Evolutionary conservation across 1,140 invertebrate species (phyloP).

Genomic region (Arctopsyche grandis): DNA sequence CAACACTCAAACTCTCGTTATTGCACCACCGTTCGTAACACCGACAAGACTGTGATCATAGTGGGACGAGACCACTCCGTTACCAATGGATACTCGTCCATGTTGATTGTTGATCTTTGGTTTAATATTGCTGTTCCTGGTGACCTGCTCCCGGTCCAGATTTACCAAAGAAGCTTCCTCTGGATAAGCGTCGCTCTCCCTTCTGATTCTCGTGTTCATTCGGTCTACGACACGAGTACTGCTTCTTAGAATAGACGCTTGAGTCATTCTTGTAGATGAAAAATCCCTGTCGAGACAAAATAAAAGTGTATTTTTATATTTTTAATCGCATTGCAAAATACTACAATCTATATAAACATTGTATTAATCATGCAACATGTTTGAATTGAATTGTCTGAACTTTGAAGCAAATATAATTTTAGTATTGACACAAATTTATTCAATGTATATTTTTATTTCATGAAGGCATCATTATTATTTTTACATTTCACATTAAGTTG

Average conservation of each 20-base stretch:
- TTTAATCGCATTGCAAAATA: too few relatives aligned
- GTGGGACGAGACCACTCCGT: slow-evolving; percentile 37
- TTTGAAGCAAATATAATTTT: too few relatives aligned
- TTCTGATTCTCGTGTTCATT: slow-evolving; percentile 40
- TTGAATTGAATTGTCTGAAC: too few relatives aligned
- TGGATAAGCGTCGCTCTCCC: slow-evolving; percentile 43
- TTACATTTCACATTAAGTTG: too few relatives aligned
- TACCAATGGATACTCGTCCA: not conserved
- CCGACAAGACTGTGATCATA: slow-evolving; percentile 44
- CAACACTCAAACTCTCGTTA: slow-evolving; percentile 53
- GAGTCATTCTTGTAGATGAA: slow-evolving; percentile 52
- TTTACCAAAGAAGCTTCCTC: slow-evolving; percentile 44
- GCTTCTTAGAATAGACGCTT: slow-evolving; percentile 49
- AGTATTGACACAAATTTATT: too few relatives aligned
- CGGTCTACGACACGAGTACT: slow-evolving; percentile 45
- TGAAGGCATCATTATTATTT: too few relatives aligned
- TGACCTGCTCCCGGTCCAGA: slow-evolving; percentile 36
- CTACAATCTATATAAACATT: too few relatives aligned
- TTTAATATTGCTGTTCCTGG: slow-evolving; percentile 28
- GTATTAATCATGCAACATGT: too few relatives aligned
- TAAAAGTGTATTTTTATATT: too few relatives aligned
- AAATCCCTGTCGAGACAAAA: slow-evolving; percentile 48
- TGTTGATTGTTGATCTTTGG: slow-evolving; percentile 28
- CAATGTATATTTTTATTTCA: too few relatives aligned
- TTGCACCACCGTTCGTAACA: slow-evolving; percentile 50